A percentile compares a stretch with the other conserved stretches of the same genome.
Conservation (phyloP, 2,888 invertebrate genomes). For the Andrena hattorfiana region DNA sequence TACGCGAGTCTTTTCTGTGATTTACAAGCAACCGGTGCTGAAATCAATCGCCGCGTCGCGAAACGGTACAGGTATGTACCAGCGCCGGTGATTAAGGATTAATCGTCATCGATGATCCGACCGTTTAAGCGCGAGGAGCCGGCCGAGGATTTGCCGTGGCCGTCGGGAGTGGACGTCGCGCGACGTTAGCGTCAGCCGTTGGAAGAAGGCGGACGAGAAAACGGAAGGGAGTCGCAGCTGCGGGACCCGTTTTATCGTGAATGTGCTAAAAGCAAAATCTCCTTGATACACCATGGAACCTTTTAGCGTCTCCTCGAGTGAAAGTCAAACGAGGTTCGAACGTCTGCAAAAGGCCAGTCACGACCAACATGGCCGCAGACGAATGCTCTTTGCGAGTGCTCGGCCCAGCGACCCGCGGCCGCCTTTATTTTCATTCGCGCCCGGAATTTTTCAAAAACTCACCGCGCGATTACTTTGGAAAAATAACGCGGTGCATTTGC, state of each 20-base stretch:
- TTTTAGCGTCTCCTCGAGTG: conserved; percentile 83
- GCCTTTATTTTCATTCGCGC: conserved; percentile 42
- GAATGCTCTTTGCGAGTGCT: conserved; percentile 58
- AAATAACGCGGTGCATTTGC: neutral
- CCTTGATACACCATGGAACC: conserved; percentile 83
- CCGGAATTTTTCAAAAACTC: conserved; percentile 33
- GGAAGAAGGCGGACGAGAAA: conserved; percentile 41
- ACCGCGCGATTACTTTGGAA: conserved; percentile 7
- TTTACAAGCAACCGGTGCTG: too few relatives aligned
- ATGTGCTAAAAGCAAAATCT: conserved; percentile 85
- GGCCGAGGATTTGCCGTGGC: conserved; percentile 23
- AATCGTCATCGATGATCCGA: conserved; percentile 9
- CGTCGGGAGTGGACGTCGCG: conserved; percentile 75
- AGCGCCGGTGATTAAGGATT: neutral
- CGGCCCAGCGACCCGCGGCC: conserved; percentile 5
- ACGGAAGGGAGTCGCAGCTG: conserved; percentile 59
- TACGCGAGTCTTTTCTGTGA: neutral
- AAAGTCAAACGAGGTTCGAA: conserved; percentile 78
- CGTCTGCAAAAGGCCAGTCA: conserved; percentile 65
- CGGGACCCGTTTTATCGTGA: conserved; percentile 82
- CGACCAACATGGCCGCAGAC: conserved; percentile 46
- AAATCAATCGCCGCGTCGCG: neutral
- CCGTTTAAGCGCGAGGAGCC: neutral
- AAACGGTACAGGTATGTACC: neutral
- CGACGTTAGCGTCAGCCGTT: conserved; percentile 76